Conservation (phyloP, 2,888 invertebrate genomes). For the Hanleya hanleyi region DNA sequence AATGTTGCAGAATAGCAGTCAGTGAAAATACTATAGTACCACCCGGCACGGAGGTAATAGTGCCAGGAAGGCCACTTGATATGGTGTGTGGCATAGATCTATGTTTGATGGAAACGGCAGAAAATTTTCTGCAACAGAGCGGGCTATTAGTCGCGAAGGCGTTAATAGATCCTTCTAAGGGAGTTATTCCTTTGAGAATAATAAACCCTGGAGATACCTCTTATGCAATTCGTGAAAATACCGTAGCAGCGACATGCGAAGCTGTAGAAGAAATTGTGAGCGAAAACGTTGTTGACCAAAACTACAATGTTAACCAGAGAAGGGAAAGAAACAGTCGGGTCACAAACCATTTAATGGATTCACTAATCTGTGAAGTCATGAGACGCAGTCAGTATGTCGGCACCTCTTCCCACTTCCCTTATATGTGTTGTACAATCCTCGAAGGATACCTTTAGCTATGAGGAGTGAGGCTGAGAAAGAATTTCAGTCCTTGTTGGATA, state of each 20-base stretch:
- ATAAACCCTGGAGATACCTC: conserved; percentile 18
- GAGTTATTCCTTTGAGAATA: conserved; percentile 18
- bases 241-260: background rate
- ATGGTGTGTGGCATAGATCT: background rate
- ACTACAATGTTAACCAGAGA: too few relatives aligned
- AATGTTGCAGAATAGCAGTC: background rate
- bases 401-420: background rate
- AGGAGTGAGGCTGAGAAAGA: background rate
- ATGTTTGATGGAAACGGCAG: background rate
- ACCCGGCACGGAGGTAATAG: background rate
- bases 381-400: background rate
- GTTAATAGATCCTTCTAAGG: conserved; percentile 11
- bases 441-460: conserved; percentile 12
- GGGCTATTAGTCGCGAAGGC: background rate
- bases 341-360: background rate
- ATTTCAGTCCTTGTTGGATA: conserved; percentile 15
- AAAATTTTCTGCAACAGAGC: background rate
- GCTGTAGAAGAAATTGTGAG: background rate
- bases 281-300: background rate
- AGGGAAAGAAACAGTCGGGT: too few relatives aligned
- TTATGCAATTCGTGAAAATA: conserved; percentile 7
- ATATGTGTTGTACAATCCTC: conserved; percentile 7
- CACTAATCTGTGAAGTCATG: background rate
- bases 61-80: background rate
- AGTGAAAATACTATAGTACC: background rate